Conservation (phyloP, 2,113 vertebrate genomes). For the Channa maculata region DNA sequence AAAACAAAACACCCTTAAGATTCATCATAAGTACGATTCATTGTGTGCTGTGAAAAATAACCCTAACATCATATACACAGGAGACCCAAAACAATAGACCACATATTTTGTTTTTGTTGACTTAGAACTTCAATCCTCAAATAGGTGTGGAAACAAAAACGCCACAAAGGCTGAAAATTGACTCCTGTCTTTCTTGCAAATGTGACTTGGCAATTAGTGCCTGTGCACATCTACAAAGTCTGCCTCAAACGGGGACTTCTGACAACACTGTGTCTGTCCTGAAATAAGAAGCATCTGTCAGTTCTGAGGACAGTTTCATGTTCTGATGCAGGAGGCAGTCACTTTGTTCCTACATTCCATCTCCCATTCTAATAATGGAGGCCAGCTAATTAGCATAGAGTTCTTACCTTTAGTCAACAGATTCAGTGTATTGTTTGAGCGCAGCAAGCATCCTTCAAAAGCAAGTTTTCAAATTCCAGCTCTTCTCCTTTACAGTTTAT, state of each 20-base stretch:
- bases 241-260: constrained; percentile 83
- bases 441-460: constrained; percentile 73
- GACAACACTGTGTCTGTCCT: constrained; percentile 79
- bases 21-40: constrained; percentile 73
- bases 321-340: constrained; percentile 80
- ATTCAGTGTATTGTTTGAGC: constrained; percentile 74
- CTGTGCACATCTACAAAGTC: constrained; percentile 81
- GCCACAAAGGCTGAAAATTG: constrained; percentile 78
- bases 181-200: constrained; percentile 80
- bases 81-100: constrained; percentile 72
- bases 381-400: constrained; percentile 83
- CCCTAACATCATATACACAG: constrained; percentile 76
- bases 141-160: constrained; percentile 77
- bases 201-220: constrained; percentile 86
- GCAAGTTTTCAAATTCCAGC: constrained; percentile 65
- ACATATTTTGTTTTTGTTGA: constrained; percentile 78
- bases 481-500: constrained; percentile 55
- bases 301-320: constrained; percentile 86
- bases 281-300: constrained; percentile 87
- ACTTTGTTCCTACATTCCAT: constrained; percentile 84
- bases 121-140: constrained; percentile 74
- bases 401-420: constrained; percentile 79
- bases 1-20: constrained; percentile 78
- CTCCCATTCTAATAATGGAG: constrained; percentile 83
- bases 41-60: constrained; percentile 72